Conservation (phyloP, 2,888 invertebrate genomes). For the Tuta absoluta region DNA sequence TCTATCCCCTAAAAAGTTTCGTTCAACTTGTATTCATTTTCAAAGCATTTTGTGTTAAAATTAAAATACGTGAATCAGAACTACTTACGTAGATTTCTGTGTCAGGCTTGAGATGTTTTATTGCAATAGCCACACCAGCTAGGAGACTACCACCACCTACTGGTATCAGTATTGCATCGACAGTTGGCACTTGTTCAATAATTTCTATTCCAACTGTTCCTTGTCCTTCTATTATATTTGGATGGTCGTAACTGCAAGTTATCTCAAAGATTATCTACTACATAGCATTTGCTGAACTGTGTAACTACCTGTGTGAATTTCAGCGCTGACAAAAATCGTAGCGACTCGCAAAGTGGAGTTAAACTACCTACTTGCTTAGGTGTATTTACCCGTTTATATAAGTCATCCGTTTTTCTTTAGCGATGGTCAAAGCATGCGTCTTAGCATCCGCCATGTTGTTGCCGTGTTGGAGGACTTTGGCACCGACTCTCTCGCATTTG, state of each 20-base stretch:
- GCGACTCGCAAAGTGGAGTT: too few relatives aligned
- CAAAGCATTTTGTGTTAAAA: background rate
- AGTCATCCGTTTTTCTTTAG: slow-evolving; percentile 85
- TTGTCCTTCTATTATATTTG: slow-evolving; percentile 95
- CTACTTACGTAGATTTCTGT: slow-evolving; percentile 91
- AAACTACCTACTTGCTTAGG: background rate
- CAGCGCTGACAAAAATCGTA: too few relatives aligned
- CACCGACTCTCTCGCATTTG: slow-evolving; percentile 89
- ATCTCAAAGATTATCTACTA: background rate
- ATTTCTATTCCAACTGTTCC: slow-evolving; percentile 97
- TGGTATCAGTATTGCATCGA: slow-evolving; percentile 94
- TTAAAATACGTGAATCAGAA: too few relatives aligned
- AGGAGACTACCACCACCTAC: slow-evolving; percentile 96
- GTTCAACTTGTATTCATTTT: background rate
- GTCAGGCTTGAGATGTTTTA: slow-evolving; percentile 91
- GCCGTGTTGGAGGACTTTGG: slow-evolving; percentile 89
- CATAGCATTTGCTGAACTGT: background rate
- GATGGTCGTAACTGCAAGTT: slow-evolving; percentile 90
- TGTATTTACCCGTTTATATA: slow-evolving; percentile 92
- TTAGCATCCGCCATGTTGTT: slow-evolving; percentile 90
- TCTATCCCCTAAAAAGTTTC: slow-evolving; percentile 58
- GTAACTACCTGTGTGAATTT: too few relatives aligned
- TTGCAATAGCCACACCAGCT: slow-evolving; percentile 91
- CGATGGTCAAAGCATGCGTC: slow-evolving; percentile 85
- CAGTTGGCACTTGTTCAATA: slow-evolving; percentile 90